Percentiles rank a stretch among this genome's conserved stretches.
phyloP scores from a whole-genome alignment of 1,140 invertebrate species.

The Drosophila bocqueti region DNA sequence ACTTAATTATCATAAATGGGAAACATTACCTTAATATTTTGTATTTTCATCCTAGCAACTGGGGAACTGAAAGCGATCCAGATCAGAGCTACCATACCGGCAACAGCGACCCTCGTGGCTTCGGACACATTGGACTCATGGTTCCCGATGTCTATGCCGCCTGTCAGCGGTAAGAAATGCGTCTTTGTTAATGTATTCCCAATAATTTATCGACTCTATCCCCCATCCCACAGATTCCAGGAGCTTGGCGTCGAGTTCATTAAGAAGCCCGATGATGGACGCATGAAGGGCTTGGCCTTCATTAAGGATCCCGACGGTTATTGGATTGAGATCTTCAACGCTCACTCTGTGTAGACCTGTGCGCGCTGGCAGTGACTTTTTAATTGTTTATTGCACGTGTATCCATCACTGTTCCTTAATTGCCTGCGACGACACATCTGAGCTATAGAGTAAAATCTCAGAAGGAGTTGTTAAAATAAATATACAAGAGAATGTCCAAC shows the following conservation, averaged over 20 bases:
- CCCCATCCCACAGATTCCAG: slow-evolving; percentile 88
- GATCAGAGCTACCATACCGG: slow-evolving; percentile 94
- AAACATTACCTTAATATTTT: not conserved
- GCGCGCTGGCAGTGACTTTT: slow-evolving; percentile 85
- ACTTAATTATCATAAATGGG: not conserved
- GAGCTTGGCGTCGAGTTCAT: slow-evolving; percentile 94
- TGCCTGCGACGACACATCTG: not conserved
- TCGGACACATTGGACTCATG: slow-evolving; percentile 95
- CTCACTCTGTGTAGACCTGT: slow-evolving; percentile 87
- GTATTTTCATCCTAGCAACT: slow-evolving; percentile 89
- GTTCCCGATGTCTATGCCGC: slow-evolving; percentile 95
- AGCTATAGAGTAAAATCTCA: slow-evolving; percentile 1
- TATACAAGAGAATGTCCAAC: slow-evolving; percentile 8
- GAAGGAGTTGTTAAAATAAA: slow-evolving; percentile 27
- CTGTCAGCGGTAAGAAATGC: slow-evolving; percentile 87
- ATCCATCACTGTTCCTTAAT: slow-evolving; percentile 35
- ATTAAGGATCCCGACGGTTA: slow-evolving; percentile 98
- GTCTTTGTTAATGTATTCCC: not conserved
- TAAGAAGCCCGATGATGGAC: slow-evolving; percentile 95
- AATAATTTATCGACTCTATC: not conserved
- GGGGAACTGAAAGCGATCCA: slow-evolving; percentile 95
- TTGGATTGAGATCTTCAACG: slow-evolving; percentile 97
- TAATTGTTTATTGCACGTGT: slow-evolving; percentile 5
- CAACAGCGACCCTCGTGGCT: slow-evolving; percentile 95
- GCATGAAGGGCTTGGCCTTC: slow-evolving; percentile 97